These are phyloP conservation scores for Philereme vetulata DNA, from an alignment of 2,888 invertebrate genomes.

Conservation along the genomic window DNA sequence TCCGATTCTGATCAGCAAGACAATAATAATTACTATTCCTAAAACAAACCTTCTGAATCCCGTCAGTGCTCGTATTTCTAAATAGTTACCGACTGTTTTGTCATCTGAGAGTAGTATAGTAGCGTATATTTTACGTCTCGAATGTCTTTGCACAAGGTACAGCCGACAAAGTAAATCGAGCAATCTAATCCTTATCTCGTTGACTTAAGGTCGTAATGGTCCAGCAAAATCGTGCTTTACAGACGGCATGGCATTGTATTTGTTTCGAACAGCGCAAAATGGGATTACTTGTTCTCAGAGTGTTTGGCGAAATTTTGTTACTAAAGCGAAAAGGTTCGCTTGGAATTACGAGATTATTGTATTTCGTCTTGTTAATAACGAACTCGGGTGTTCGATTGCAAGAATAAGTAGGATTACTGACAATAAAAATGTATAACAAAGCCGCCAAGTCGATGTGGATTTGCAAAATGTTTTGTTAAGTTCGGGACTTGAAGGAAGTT, in stretches of 20 bases:
- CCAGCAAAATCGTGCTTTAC: constrained; percentile 33
- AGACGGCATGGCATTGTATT: constrained; percentile 45
- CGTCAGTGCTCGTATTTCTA: constrained; percentile 26
- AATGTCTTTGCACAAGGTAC: constrained; percentile 32
- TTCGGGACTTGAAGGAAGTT: constrained; percentile 23
- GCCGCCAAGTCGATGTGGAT: constrained; percentile 39
- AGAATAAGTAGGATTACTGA: constrained; percentile 45
- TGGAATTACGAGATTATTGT: constrained; percentile 52
- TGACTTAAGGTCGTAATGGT: constrained; percentile 28
- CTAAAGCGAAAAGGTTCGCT: constrained; percentile 46
- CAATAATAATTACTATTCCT: constrained; percentile 36
- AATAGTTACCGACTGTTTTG: constrained; percentile 29
- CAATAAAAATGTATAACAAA: constrained; percentile 48
- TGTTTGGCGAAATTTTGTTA: constrained; percentile 52
- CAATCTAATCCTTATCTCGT: constrained; percentile 24
- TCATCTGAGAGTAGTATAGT: constrained; percentile 25
- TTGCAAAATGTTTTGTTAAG: constrained; percentile 38
- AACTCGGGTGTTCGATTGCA: constrained; percentile 47
- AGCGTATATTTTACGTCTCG: constrained; percentile 28
- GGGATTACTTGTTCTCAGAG: constrained; percentile 53
- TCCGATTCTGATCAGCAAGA: background rate
- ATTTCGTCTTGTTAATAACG: constrained; percentile 44
- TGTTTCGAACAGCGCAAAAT: constrained; percentile 51
- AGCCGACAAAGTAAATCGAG: constrained; percentile 6
- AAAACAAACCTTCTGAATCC: constrained; percentile 46